Evolutionary conservation across 2,113 vertebrate species (phyloP).

Genomic region (Indri indri): DNA sequence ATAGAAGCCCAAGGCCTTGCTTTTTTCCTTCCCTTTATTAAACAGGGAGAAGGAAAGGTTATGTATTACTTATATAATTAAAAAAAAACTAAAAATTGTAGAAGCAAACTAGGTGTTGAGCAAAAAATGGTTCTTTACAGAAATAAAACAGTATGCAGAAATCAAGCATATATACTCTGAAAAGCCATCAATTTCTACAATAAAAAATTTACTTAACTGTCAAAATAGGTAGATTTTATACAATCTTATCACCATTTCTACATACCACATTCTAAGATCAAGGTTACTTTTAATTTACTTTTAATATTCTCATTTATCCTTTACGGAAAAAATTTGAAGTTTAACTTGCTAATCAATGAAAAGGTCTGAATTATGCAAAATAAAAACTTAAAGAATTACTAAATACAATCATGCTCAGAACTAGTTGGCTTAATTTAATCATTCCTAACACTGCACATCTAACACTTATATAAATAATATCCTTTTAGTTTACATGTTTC

Average conservation of each 20-base stretch:
- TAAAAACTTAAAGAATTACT: constrained; percentile 14
- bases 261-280: not conserved
- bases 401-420: constrained; percentile 16
- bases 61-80: not conserved
- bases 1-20: not conserved
- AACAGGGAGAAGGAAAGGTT: not conserved
- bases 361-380: not conserved
- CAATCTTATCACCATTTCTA: not conserved
- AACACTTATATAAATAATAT: not conserved
- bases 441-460: not conserved
- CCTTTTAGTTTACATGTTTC: not conserved
- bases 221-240: not conserved
- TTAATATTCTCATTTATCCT: constrained; percentile 3
- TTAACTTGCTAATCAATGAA: not conserved
- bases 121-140: not conserved
- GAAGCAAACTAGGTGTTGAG: not conserved
- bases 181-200: not conserved
- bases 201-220: constrained; percentile 2
- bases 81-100: not conserved
- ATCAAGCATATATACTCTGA: not conserved
- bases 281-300: not conserved
- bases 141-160: not conserved
- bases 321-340: not conserved
- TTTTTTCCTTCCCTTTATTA: not conserved
- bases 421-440: not conserved